Evolutionary conservation across 2,113 vertebrate genomes (phyloP).

Genomic region (Lipophrys pholis): DNA sequence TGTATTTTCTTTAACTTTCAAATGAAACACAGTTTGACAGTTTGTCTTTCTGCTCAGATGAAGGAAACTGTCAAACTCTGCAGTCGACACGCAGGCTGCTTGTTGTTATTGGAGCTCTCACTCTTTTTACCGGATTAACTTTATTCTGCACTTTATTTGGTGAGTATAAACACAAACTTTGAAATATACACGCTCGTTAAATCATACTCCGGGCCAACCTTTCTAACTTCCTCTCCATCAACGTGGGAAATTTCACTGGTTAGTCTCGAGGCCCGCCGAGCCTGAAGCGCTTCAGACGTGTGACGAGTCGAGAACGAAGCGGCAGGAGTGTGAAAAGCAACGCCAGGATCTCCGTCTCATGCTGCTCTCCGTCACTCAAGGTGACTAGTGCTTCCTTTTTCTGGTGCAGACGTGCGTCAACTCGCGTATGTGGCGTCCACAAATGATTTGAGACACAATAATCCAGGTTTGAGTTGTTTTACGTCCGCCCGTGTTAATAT

Average conservation of each 20-base stretch:
- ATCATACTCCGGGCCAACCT: not conserved
- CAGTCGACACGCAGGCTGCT: not conserved
- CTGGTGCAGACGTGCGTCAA: not conserved
- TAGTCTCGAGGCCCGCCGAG: not conserved
- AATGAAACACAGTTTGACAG: too few relatives aligned
- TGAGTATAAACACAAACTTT: conserved; percentile 23
- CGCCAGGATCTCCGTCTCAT: conserved; percentile 2
- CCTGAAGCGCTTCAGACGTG: not conserved
- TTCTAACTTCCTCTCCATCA: too few relatives aligned
- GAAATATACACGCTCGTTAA: not conserved
- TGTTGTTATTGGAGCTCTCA: not conserved
- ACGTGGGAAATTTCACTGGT: too few relatives aligned
- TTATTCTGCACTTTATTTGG: conserved; percentile 12
- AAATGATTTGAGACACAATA: too few relatives aligned
- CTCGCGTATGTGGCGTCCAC: too few relatives aligned
- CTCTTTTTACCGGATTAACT: conserved; percentile 9
- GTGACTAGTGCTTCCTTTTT: conserved; percentile 11
- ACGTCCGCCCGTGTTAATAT: too few relatives aligned
- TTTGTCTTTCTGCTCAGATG: not conserved
- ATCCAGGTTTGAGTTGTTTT: too few relatives aligned
- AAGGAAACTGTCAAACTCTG: not conserved
- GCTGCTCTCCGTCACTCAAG: conserved; percentile 28
- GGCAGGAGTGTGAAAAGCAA: conserved; percentile 31
- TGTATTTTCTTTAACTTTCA: not conserved
- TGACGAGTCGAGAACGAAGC: not conserved